Evolutionary conservation across 2,888 invertebrate genomes (phyloP).

Genomic region (Caenorhabditis sp.): DNA sequence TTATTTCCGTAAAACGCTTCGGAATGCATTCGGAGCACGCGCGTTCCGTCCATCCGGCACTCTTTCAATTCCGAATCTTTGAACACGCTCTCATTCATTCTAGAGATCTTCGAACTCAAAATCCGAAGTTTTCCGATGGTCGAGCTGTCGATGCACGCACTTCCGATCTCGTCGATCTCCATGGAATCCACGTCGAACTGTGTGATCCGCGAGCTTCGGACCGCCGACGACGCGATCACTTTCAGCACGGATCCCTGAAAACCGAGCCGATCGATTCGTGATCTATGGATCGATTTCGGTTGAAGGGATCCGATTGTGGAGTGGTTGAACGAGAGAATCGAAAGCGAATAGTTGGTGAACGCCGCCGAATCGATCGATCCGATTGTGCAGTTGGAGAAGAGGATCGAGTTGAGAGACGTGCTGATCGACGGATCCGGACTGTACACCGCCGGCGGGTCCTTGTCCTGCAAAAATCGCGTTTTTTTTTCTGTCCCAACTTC

Average conservation of each 20-base stretch:
- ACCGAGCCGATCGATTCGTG: slow-evolving; percentile 21
- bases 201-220: slow-evolving; percentile 39
- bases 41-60: slow-evolving; percentile 26
- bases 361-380: slow-evolving; percentile 23
- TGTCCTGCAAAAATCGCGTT: slow-evolving; percentile 11
- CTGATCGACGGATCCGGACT: slow-evolving; percentile 15
- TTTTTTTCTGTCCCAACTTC: no score
- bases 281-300: slow-evolving; percentile 42
- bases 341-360: slow-evolving; percentile 37
- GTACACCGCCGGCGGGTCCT: slow-evolving; percentile 12
- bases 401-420: slow-evolving; percentile 14
- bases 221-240: not conserved
- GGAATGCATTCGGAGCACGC: slow-evolving; percentile 37
- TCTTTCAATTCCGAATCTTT: slow-evolving; percentile 14
- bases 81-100: slow-evolving; percentile 18
- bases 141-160: slow-evolving; percentile 22
- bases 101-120: slow-evolving; percentile 31
- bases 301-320: slow-evolving; percentile 25
- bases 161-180: slow-evolving; percentile 22
- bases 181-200: slow-evolving; percentile 20
- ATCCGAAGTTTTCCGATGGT: slow-evolving; percentile 16
- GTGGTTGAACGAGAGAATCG: slow-evolving; percentile 26
- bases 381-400: slow-evolving; percentile 49
- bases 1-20: slow-evolving; percentile 45
- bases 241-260: slow-evolving; percentile 13